These are phyloP conservation scores for Erethizon dorsatum DNA, from an alignment of 2,797 vertebrate species.

Conservation along the genomic window DNA sequence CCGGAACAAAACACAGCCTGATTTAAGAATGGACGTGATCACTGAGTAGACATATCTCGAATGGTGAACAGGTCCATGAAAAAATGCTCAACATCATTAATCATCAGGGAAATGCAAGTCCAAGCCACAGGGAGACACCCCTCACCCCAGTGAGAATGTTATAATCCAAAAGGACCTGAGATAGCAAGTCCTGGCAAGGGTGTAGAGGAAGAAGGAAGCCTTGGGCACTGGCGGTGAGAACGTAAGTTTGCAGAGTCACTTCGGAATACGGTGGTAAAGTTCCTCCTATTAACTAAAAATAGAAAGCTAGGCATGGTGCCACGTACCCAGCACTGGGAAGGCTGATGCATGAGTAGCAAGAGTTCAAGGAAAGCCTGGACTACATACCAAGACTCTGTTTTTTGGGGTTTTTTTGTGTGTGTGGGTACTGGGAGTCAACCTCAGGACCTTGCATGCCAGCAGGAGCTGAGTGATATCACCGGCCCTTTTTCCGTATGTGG, in stretches of 20 bases:
- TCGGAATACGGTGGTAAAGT: not conserved
- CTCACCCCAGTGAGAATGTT: not conserved
- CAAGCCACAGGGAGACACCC: not conserved
- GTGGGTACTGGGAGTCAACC: too few relatives aligned
- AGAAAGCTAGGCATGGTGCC: not conserved
- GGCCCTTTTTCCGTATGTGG: too few relatives aligned
- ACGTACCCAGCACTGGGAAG: not conserved
- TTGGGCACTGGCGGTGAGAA: not conserved
- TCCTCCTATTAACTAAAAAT: not conserved
- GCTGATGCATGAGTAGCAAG: not conserved
- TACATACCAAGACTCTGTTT: not conserved
- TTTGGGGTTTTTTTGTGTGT: too few relatives aligned
- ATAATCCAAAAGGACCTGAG: not conserved
- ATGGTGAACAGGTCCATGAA: not conserved
- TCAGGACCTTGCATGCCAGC: too few relatives aligned
- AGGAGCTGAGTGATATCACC: too few relatives aligned
- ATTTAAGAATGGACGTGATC: not conserved
- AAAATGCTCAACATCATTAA: not conserved
- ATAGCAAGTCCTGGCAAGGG: not conserved
- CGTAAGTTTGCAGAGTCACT: not conserved
- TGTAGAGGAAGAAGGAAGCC: not conserved
- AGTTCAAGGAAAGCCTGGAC: not conserved
- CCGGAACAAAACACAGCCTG: not conserved
- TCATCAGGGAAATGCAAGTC: not conserved
- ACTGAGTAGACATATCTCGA: not conserved